Conservation (phyloP, 2,888 invertebrate genomes). For the Anthophora plumipes region DNA sequence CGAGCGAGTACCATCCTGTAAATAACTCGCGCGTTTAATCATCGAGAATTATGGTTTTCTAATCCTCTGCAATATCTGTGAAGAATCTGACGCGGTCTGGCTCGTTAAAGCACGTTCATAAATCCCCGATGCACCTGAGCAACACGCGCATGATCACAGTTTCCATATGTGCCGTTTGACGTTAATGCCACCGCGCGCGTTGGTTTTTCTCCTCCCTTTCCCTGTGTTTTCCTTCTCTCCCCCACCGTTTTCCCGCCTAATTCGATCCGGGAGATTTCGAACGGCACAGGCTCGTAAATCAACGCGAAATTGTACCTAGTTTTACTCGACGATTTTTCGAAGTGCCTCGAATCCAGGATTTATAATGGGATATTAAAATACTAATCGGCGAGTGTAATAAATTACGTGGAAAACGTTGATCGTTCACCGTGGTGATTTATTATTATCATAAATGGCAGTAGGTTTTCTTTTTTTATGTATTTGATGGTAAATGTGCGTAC, state of each 20-base stretch:
- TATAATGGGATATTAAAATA: slow-evolving; percentile 13
- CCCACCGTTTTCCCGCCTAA: not conserved
- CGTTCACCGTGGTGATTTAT: not conserved
- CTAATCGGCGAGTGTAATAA: not conserved
- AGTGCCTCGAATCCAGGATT: not conserved
- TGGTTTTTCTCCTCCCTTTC: too few species aligned
- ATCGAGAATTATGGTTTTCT: slow-evolving; percentile 67
- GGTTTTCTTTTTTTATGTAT: too few species aligned
- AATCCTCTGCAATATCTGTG: slow-evolving; percentile 57
- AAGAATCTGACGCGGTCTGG: slow-evolving; percentile 40
- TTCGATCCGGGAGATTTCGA: not conserved
- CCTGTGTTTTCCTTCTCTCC: not conserved
- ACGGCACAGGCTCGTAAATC: slow-evolving; percentile 3
- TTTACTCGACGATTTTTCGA: not conserved
- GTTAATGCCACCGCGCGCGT: not conserved
- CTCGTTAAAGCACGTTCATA: slow-evolving; percentile 55
- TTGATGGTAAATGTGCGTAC: too few species aligned
- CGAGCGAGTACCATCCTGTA: slow-evolving; percentile 20
- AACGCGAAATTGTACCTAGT: not conserved
- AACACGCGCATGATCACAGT: slow-evolving; percentile 15
- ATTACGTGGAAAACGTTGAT: not conserved
- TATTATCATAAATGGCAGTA: not conserved
- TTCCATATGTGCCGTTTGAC: slow-evolving; percentile 15
- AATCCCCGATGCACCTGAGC: slow-evolving; percentile 51
- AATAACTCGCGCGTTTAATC: slow-evolving; percentile 60